These are phyloP conservation scores for Bruchidius siliquastri DNA, from an alignment of 2,888 invertebrate species.

Conservation along the genomic window DNA sequence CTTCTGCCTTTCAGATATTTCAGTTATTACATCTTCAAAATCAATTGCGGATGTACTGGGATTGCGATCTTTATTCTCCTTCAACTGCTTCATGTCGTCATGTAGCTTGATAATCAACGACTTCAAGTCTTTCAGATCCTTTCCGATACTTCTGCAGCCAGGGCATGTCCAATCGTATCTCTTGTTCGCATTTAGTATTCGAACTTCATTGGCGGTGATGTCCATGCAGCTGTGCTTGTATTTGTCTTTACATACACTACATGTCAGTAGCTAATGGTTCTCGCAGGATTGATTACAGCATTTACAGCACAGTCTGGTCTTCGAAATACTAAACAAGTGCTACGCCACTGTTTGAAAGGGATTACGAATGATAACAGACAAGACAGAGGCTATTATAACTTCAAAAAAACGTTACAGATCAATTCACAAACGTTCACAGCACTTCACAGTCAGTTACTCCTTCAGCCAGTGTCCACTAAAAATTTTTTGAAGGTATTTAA, in stretches of 20 bases:
- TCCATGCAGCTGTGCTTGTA: slow-evolving; percentile 7
- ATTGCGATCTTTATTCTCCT: neutral
- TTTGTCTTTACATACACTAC: slow-evolving; percentile 5
- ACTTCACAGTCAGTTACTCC: too few relatives aligned
- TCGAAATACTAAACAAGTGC: neutral
- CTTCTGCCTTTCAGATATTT: slow-evolving; percentile 7
- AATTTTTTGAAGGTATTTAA: too few relatives aligned
- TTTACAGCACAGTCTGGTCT: slow-evolving; percentile 3
- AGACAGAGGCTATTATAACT: neutral
- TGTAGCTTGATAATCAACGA: slow-evolving; percentile 5
- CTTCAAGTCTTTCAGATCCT: slow-evolving; percentile 9
- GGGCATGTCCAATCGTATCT: slow-evolving; percentile 10
- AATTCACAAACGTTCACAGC: too few relatives aligned
- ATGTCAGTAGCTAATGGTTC: slow-evolving; percentile 1
- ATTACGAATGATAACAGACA: too few relatives aligned
- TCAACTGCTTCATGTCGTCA: slow-evolving; percentile 5
- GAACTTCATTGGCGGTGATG: slow-evolving; percentile 4
- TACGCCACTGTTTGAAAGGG: neutral
- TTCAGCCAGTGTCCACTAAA: too few relatives aligned
- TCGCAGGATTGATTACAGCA: slow-evolving; percentile 7
- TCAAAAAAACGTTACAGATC: too few relatives aligned
- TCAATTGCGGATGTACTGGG: neutral
- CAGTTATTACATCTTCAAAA: slow-evolving; percentile 1
- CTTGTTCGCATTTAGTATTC: slow-evolving; percentile 8
- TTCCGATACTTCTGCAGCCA: slow-evolving; percentile 5